phyloP scores from a whole-genome alignment of 2,797 vertebrate species.

The Falco berigora region DNA sequence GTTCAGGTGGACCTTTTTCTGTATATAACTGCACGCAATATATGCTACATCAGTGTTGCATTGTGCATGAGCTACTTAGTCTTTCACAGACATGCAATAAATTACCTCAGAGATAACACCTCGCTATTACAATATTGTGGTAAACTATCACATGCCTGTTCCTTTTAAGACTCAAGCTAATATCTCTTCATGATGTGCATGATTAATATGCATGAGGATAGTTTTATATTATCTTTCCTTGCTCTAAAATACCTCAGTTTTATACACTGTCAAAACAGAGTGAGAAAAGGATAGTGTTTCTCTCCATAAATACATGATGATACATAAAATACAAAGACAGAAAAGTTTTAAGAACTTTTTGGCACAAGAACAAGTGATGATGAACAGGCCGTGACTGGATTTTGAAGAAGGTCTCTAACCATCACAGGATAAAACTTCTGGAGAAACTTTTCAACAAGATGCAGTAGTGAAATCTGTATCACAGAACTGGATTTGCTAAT shows the following conservation, averaged over 20 bases:
- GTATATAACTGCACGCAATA: neutral
- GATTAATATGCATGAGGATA: neutral
- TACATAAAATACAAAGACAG: neutral
- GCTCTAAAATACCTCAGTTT: neutral
- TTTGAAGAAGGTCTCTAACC: neutral
- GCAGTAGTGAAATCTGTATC: neutral
- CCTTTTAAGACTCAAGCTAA: neutral
- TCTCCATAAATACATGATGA: neutral
- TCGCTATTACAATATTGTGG: neutral
- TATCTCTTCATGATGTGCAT: neutral
- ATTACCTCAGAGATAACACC: neutral
- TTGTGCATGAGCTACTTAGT: neutral
- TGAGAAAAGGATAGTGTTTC: neutral
- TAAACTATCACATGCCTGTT: neutral
- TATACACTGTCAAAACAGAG: neutral
- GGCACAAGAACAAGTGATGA: neutral
- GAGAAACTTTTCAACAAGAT: neutral
- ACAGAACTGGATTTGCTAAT: neutral
- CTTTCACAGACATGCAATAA: neutral
- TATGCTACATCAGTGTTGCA: accelerated
- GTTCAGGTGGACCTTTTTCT: neutral
- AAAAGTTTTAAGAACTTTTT: neutral
- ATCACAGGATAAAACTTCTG: neutral
- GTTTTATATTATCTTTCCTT: neutral
- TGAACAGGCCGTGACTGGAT: neutral